Base-by-base conservation (phyloP, 2,888 invertebrate species). In the Apamea sordens region DNA sequence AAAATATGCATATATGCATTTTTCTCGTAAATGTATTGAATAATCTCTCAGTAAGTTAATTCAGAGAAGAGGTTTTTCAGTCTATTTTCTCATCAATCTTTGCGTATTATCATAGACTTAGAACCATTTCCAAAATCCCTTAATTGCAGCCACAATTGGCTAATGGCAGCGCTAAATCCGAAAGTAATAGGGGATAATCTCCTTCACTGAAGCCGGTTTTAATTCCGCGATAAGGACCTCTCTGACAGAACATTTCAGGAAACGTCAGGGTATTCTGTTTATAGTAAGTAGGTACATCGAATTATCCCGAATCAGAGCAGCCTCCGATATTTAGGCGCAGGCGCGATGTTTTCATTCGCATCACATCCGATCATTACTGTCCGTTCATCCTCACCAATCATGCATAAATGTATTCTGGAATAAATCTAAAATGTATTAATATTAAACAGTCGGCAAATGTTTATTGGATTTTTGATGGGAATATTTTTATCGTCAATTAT, bases 301-400 rank as follows among this genome's bases (percentile, higher is more conserved):
- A 65, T 56, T 70, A 82, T 85, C 70, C 53, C 44, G 69, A 69
- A 53, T 64, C 82, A 61, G 50, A 59, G 6, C 41, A 32, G 64
- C 6, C 69, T 2, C 32, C 44, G 64, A 13, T 65, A 21, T 18
- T n/a, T 28, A 24, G 70, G 80, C 88, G 84, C 83, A 83, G 73
- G 82, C 85, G 82, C 82, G 78, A 73, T 70, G 24, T 81, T 82
- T 81, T 78, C 61, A 89, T 85, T 85, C 86, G 47, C 79, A 79
- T 80, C 82, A 79, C 86, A 86, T 82, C 68, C 82, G 83, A 89
- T 89, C 88, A 89, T 89, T 86, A 86, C 84, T 83, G 88, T 80
- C 83, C 85, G 82, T 88, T 86, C 82, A 89, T 86, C 77, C 76
- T 71, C 72, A 70, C 67, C 75, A 83, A 82, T 80, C 82, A 82